Conservation (phyloP, 2,888 invertebrate species). For the Bimastos eiseni region DNA sequence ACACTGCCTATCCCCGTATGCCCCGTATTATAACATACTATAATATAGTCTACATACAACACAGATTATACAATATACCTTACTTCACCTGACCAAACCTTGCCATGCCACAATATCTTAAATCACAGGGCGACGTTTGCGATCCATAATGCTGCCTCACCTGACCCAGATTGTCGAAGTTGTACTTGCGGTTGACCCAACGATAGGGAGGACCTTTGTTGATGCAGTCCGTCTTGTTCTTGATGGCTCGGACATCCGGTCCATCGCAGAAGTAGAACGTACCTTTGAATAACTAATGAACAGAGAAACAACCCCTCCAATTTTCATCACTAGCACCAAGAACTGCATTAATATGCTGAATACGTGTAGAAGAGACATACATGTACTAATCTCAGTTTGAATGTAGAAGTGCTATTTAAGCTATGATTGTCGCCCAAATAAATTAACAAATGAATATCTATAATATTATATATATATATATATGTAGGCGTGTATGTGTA, state of each 20-base stretch:
- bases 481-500: too few relatives aligned
- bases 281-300: slow-evolving; percentile 85
- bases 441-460: not conserved
- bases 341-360: not conserved
- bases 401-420: too few relatives aligned
- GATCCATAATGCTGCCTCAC: slow-evolving; percentile 60
- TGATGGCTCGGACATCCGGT: slow-evolving; percentile 75
- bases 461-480: too few relatives aligned
- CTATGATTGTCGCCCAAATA: too few relatives aligned
- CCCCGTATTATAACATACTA: too few relatives aligned
- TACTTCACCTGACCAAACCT: too few relatives aligned
- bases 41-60: too few relatives aligned
- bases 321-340: not conserved
- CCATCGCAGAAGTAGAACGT: slow-evolving; percentile 97
- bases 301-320: not conserved
- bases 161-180: slow-evolving; percentile 93
- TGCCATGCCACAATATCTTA: too few relatives aligned
- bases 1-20: too few relatives aligned
- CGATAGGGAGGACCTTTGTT: slow-evolving; percentile 68
- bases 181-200: slow-evolving; percentile 98
- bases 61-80: too few relatives aligned
- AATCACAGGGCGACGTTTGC: too few relatives aligned
- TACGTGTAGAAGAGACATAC: too few relatives aligned
- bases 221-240: slow-evolving; percentile 82
- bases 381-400: not conserved